Conservation (phyloP, 2,113 vertebrate genomes). For the Sminthopsis crassicaudata region DNA sequence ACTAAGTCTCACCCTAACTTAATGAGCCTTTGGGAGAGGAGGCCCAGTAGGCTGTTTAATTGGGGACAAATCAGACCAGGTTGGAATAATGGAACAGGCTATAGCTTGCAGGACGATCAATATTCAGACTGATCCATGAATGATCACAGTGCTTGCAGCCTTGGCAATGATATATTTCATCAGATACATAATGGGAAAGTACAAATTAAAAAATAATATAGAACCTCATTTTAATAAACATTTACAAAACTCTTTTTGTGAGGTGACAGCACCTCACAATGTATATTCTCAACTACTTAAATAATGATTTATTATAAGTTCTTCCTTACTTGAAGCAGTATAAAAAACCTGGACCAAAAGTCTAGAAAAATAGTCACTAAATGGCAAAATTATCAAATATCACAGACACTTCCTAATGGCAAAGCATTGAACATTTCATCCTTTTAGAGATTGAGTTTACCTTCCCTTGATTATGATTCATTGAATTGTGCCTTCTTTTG, state of each 20-base stretch:
- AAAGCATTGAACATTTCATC: background rate
- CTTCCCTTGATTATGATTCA: background rate
- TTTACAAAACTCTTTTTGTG: background rate
- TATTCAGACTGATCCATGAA: background rate
- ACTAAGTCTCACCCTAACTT: background rate
- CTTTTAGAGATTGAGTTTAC: background rate
- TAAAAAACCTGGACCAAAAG: background rate
- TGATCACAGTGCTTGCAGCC: background rate
- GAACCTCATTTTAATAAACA: background rate
- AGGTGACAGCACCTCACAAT: background rate
- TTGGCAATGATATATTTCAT: background rate
- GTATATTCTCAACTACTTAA: background rate
- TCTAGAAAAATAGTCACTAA: background rate
- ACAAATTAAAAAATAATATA: background rate
- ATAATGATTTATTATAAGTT: background rate
- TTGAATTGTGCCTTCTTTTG: background rate
- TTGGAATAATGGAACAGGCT: background rate
- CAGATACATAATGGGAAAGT: background rate
- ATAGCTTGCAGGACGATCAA: background rate
- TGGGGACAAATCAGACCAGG: background rate
- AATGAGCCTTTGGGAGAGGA: background rate
- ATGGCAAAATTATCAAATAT: background rate
- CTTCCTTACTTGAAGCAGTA: background rate
- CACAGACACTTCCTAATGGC: background rate
- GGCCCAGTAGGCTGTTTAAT: background rate